Base-by-base conservation (phyloP, 2,797 vertebrate genomes). In the Channallabes apus region DNA sequence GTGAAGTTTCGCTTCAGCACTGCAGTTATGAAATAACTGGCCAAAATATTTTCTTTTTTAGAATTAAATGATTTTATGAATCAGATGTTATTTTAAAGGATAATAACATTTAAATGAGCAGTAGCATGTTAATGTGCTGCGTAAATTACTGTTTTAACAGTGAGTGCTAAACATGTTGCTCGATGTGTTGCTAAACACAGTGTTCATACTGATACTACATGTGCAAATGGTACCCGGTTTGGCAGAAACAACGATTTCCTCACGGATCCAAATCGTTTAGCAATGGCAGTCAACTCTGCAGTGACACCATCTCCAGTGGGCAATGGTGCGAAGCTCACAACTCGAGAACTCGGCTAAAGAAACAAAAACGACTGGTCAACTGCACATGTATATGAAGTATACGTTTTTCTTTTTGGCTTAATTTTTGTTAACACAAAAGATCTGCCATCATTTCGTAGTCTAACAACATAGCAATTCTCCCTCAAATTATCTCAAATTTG, bases 191-290 rank as follows among this genome's bases (percentile, higher is more conserved):
- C 38, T 38, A 5, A 38, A 5, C 38, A 46, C 15, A 46, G 24
- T 24, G 38, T 72, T 46, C 22, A 11, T 24, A 71, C 24, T 38
- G 22, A 12, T 22, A 24, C 8, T 20, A 79, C 24, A 20, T 20
- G 69, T 80, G 15, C 24, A 41, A 38, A 76, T 6, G 24, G 46
- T 91, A 96, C 95, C 91, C 41, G 84, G 0, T 89, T 91, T 0
- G 92, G 93, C 83, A 94, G 88, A 87, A 94, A 93, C 41, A 95
- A 89, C 0, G 92, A 92, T 90, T 91, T 92, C 12, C 92, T 89
- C 0, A 94, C 93, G 3, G 68, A 3, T n/a, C 95, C 94, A 12
- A 95, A 96, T 82, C 91, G 91, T 69, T 91, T 93, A 65, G 93
- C 80, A 56, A 94, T 85, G 41, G 80, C 89, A 4, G 91, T 84